Percentiles rank a stretch among this genome's conserved stretches.
Conservation (phyloP, 2,113 vertebrate genomes). For the Thunnus maccoyii region DNA sequence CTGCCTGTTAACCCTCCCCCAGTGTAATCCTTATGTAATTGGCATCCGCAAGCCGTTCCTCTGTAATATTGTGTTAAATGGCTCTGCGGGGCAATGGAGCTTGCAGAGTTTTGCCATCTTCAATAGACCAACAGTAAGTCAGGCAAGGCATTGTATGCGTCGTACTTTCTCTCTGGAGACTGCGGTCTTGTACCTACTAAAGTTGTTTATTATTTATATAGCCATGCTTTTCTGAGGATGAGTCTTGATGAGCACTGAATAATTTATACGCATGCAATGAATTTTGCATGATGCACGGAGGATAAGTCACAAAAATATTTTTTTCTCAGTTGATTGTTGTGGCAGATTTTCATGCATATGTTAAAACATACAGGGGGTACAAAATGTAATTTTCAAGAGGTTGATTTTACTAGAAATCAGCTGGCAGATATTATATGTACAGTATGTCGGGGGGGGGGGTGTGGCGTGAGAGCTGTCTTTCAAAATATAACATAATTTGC, state of each 20-base stretch:
- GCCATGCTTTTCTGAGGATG: slow-evolving; percentile 59
- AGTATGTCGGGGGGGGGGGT: neutral
- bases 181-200: slow-evolving; percentile 52
- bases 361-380: slow-evolving; percentile 9
- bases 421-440: slow-evolving; percentile 12
- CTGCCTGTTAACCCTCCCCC: slow-evolving; percentile 61
- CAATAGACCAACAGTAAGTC: slow-evolving; percentile 43
- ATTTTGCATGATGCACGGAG: slow-evolving; percentile 67
- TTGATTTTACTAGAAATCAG: slow-evolving; percentile 25
- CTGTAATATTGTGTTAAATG: slow-evolving; percentile 67
- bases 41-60: slow-evolving; percentile 49
- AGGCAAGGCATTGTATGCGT: slow-evolving; percentile 47
- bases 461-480: slow-evolving; percentile 1
- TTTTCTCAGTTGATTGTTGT: slow-evolving; percentile 35
- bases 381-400: slow-evolving; percentile 1
- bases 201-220: slow-evolving; percentile 71
- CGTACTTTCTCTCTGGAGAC: slow-evolving; percentile 45
- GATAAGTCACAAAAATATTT: slow-evolving; percentile 42
- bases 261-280: slow-evolving; percentile 56
- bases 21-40: slow-evolving; percentile 70
- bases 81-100: slow-evolving; percentile 57
- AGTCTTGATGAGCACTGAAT: slow-evolving; percentile 68
- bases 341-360: slow-evolving; percentile 30
- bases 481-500: slow-evolving; percentile 16
- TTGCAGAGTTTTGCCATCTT: slow-evolving; percentile 43